Percentiles rank a stretch among this genome's conserved stretches.
Conservation (phyloP, 2,797 vertebrate species). For the Cyclura pinguis region DNA sequence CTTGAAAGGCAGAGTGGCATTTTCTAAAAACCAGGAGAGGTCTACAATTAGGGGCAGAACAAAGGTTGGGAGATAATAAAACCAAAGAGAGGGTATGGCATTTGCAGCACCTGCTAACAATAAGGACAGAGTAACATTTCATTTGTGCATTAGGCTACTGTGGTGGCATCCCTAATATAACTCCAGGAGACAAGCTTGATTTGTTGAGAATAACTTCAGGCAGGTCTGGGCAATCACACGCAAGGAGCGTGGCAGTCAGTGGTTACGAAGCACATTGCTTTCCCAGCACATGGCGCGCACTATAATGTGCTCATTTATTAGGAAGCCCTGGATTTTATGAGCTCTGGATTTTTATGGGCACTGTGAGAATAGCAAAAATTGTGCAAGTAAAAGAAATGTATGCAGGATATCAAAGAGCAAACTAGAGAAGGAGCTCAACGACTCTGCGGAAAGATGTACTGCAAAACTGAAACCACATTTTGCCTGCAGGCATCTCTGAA, state of each 20-base stretch:
- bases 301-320: constrained; percentile 18
- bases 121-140: constrained; percentile 40
- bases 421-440: not conserved
- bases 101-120: constrained; percentile 41
- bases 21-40: constrained; percentile 52
- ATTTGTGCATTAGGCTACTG: constrained; percentile 28
- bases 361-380: not conserved
- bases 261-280: not conserved
- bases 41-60: constrained; percentile 45
- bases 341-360: constrained; percentile 10
- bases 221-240: not conserved
- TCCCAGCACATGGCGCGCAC: not conserved
- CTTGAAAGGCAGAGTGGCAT: constrained; percentile 44
- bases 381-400: not conserved
- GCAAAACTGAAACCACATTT: not conserved
- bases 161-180: constrained; percentile 10
- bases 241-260: not conserved
- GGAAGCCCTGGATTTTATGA: constrained; percentile 19
- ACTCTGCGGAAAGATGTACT: not conserved
- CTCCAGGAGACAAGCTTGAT: constrained; percentile 12
- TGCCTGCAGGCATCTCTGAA: constrained; percentile 1
- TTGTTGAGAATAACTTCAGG: constrained; percentile 28
- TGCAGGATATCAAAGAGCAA: not conserved
- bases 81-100: constrained; percentile 23
- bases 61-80: constrained; percentile 45